A percentile compares a stretch with the other conserved stretches of the same genome.
Conservation (phyloP, 2,113 vertebrate species). For the Barnardius zonarius region DNA sequence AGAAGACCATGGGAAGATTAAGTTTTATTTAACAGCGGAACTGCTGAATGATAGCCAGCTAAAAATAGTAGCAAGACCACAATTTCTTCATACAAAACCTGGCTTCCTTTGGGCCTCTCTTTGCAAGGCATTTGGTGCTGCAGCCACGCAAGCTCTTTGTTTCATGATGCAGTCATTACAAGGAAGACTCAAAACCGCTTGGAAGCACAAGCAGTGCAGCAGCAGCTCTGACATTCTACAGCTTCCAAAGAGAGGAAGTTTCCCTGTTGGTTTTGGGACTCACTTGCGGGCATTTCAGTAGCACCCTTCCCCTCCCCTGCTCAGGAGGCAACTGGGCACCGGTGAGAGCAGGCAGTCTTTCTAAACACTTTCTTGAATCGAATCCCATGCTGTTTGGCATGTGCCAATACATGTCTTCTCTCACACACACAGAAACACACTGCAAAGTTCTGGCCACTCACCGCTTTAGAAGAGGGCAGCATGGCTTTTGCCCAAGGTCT, state of each 20-base stretch:
- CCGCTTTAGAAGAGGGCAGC: fast-evolving
- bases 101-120: neutral
- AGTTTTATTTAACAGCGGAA: neutral
- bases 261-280: neutral
- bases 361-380: fast-evolving
- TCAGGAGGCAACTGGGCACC: neutral
- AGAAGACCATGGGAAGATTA: neutral
- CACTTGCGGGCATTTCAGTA: fast-evolving
- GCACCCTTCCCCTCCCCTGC: neutral
- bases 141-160: neutral
- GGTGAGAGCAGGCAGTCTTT: neutral
- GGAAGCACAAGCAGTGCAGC: neutral
- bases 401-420: neutral
- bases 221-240: neutral
- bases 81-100: neutral
- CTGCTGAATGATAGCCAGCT: neutral
- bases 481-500: neutral
- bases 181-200: neutral
- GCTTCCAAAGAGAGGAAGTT: neutral
- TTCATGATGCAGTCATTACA: neutral
- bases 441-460: neutral
- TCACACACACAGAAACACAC: neutral
- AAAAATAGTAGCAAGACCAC: neutral
- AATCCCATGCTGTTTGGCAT: neutral
- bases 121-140: neutral